Percentiles rank a stretch among this genome's conserved stretches.
These are phyloP conservation scores for Halisarca cf. caerulea DNA, from an alignment of 37 sponge, comb jelly and placozoan species.

Conservation along the genomic window DNA sequence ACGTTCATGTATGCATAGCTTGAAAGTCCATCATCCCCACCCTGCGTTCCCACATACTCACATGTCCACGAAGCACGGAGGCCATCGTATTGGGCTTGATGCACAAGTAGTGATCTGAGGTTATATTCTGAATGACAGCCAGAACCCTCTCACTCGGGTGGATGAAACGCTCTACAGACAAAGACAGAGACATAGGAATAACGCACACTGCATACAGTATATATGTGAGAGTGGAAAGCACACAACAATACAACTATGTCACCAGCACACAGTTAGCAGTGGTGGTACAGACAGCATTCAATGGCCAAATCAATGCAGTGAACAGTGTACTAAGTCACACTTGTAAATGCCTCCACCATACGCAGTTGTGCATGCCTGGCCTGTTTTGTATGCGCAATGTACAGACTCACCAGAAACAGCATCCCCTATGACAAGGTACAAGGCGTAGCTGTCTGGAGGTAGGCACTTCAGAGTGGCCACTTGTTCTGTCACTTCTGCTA, in stretches of 20 bases:
- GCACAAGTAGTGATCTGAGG: slow-evolving; percentile 59
- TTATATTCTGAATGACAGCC: slow-evolving; percentile 36
- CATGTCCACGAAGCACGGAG: slow-evolving; percentile 45
- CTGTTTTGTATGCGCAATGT: too few relatives aligned
- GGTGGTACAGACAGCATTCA: too few relatives aligned
- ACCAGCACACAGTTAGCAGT: too few relatives aligned
- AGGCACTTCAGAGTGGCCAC: slow-evolving; percentile 48
- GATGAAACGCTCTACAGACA: slow-evolving; percentile 21
- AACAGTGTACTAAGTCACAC: too few relatives aligned
- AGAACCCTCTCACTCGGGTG: slow-evolving; percentile 65
- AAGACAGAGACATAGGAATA: background rate
- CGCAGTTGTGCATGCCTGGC: too few relatives aligned
- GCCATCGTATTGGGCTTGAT: slow-evolving; percentile 65
- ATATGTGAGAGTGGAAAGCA: too few relatives aligned
- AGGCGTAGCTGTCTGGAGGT: slow-evolving; percentile 55
- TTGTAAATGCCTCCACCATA: too few relatives aligned
- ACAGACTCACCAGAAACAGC: slow-evolving; percentile 41
- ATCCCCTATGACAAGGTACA: slow-evolving; percentile 77
- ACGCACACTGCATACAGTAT: too few relatives aligned
- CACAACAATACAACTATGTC: too few relatives aligned
- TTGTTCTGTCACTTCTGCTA: slow-evolving; percentile 51
- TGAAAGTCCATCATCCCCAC: too few relatives aligned
- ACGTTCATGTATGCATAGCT: too few relatives aligned
- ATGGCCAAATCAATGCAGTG: too few relatives aligned
- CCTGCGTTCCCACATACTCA: slow-evolving; percentile 31